Evolutionary conservation across 2,797 vertebrate genomes (phyloP), one percentile per base, ranked within the genome.

Genomic region (Esox masquinongy): DNA sequence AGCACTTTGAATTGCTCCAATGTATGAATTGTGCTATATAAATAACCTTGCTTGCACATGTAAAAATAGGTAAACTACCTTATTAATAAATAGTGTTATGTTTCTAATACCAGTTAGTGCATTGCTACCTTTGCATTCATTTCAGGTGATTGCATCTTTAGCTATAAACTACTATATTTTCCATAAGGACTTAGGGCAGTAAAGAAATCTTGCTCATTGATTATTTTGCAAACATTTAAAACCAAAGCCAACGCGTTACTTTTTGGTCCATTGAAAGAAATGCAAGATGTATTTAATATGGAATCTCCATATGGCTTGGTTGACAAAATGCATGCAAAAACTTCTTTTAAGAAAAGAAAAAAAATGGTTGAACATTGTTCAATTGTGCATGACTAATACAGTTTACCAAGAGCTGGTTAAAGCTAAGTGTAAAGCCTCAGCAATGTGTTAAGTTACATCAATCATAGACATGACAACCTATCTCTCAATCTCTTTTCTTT

Each of bases 331-430:
- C 36, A 3, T 34, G 6, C 29, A 3, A 15, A 66, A 26, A 14
- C 14, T 0, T 64, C 26, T 15, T 24, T 26, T 4, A 15, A 5
- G 51, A 2, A 56, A 26, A 24, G n/a, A n/a, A n/a, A 15, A 31
- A 31, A 31, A 31, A 3, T 68, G 39, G 68, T 31, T 31, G 29
- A 31, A 61, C 51, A 31, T 29, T 51, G 39, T 16, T 29, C 53
- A 76, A 71, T 63, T 24, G 59, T 49, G 68, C 74, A 34, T 70
- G 16, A 47, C 12, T 24, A 74, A 56, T 47, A 53, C 64, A 75
- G 59, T 26, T 43, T 34, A n/a, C 15, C 49, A 12, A 39, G 24
- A 24, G 34, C n/a, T 69, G 34, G 26, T 68, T 66, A 11, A 50
- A 12, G 19, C 5, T 29, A 49, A 29, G 19, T 26, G 34, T 31